These are phyloP conservation scores for Caenorhabditis plicata DNA, from an alignment of 2,888 invertebrate species.

Conservation along the genomic window DNA sequence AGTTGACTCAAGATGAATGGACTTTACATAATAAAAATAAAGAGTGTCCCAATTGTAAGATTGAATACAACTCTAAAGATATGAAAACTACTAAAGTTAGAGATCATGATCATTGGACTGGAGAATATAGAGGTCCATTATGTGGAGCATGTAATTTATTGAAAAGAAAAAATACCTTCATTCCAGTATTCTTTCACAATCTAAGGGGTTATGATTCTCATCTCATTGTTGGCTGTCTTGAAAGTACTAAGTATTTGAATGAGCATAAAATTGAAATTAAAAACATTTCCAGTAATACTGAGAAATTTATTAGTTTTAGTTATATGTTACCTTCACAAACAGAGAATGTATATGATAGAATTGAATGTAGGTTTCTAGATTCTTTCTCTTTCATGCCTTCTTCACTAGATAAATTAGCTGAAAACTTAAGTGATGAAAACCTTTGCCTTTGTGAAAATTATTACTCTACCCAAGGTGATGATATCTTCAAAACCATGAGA, in stretches of 20 bases:
- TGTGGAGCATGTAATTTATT: conserved; percentile 25
- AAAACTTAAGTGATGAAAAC: conserved; percentile 35
- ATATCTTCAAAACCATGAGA: conserved; percentile 20
- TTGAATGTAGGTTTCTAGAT: conserved; percentile 49
- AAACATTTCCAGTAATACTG: conserved; percentile 34
- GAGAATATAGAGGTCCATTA: conserved; percentile 30
- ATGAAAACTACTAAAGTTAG: conserved; percentile 20
- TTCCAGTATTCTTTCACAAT: conserved; percentile 46
- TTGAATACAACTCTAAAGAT: conserved; percentile 4
- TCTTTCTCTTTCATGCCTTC: conserved; percentile 30
- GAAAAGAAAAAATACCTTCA: conserved; percentile 36
- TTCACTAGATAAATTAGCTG: conserved; percentile 28
- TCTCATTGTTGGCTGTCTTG: conserved; percentile 22
- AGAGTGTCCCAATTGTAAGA: conserved; percentile 8
- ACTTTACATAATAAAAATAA: conserved; percentile 1
- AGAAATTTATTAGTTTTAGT: conserved; percentile 44
- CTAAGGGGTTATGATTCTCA: conserved; percentile 45
- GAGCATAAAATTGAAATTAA: conserved; percentile 17
- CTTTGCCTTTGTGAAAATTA: conserved; percentile 20
- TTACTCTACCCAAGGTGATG: conserved; percentile 12
- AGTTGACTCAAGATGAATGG: conserved; percentile 17
- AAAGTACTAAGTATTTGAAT: conserved; percentile 18
- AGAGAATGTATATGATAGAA: conserved; percentile 1
- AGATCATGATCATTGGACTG: conserved; percentile 38
- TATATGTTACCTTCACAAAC: conserved; percentile 10